Evolutionary conservation across 2,113 vertebrate species (phyloP).

Genomic region (Asarcornis scutulata): DNA sequence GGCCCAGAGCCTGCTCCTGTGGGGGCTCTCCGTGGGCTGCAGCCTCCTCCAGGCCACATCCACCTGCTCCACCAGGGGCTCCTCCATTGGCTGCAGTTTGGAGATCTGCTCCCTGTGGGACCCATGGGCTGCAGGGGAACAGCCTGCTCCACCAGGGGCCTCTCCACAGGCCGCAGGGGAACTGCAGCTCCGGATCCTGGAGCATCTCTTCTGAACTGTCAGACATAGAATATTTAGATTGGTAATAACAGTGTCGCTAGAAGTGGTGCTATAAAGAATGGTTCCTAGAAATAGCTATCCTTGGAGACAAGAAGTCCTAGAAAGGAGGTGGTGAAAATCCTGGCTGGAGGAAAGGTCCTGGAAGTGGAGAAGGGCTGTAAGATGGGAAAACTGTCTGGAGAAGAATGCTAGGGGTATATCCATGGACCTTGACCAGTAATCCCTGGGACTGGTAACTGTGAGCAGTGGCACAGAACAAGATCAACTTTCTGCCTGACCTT

Average conservation of each 20-base stretch:
- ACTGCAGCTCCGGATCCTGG: background rate
- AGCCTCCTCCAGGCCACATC: too few relatives aligned
- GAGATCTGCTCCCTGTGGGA: too few relatives aligned
- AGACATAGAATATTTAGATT: background rate
- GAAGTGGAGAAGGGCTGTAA: background rate
- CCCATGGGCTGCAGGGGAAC: too few relatives aligned
- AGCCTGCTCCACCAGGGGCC: too few relatives aligned
- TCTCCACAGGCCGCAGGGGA: too few relatives aligned
- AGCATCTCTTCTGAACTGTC: background rate
- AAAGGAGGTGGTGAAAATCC: background rate
- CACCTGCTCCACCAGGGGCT: too few relatives aligned
- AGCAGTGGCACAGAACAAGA: fast-evolving
- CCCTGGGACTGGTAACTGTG: background rate
- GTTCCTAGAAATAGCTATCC: background rate
- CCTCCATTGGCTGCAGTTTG: too few relatives aligned
- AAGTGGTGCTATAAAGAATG: background rate
- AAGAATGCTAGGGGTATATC: fast-evolving
- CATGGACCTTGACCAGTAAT: background rate
- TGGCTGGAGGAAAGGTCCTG: background rate
- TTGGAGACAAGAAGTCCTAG: background rate
- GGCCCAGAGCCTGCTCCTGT: too few relatives aligned
- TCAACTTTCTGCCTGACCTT: background rate
- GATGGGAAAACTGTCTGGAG: background rate
- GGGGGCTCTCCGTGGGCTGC: too few relatives aligned
- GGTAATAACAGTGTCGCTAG: fast-evolving